Evolutionary conservation across 2,113 vertebrate species (phyloP).

Genomic region (Scopus umbretta): DNA sequence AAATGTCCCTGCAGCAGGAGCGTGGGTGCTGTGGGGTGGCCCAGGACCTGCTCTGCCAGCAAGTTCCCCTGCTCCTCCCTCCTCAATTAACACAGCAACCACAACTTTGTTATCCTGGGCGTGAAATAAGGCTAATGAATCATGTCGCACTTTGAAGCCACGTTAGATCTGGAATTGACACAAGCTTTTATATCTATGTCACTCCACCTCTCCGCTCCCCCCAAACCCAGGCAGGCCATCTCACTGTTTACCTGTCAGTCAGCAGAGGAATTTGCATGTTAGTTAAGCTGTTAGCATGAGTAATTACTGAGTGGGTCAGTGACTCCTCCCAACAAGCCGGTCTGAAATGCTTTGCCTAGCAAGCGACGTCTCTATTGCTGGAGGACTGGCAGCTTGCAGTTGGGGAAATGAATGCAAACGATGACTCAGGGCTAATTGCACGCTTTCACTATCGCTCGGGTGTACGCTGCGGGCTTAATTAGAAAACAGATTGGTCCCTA

Average conservation of each 20-base stretch:
- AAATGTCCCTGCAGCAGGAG: not conserved
- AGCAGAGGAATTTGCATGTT: conserved; percentile 54
- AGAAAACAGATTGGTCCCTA: not conserved
- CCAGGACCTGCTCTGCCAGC: not conserved
- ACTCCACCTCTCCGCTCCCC: not conserved
- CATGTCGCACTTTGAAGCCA: conserved; percentile 43
- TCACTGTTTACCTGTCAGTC: conserved; percentile 46
- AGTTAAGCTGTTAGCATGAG: conserved; percentile 63
- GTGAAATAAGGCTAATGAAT: conserved; percentile 50
- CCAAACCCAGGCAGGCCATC: not conserved
- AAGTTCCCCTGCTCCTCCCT: conserved; percentile 6
- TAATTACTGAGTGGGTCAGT: conserved; percentile 54
- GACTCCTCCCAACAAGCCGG: conserved; percentile 50
- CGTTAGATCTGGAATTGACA: not conserved
- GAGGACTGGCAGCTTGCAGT: not conserved
- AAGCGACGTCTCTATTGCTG: conserved; percentile 29
- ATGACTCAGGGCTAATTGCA: conserved; percentile 55
- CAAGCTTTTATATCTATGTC: conserved; percentile 49
- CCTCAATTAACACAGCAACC: conserved; percentile 51
- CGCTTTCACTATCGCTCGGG: not conserved
- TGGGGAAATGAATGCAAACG: not conserved
- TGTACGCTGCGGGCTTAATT: not conserved
- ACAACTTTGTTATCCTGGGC: conserved; percentile 46
- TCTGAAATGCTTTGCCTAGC: not conserved
- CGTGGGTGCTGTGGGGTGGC: not conserved